Evolutionary conservation across 2,888 invertebrate genomes (phyloP), one percentile per base, ranked within the genome.

Genomic region (Aproaerema taeniolella): DNA sequence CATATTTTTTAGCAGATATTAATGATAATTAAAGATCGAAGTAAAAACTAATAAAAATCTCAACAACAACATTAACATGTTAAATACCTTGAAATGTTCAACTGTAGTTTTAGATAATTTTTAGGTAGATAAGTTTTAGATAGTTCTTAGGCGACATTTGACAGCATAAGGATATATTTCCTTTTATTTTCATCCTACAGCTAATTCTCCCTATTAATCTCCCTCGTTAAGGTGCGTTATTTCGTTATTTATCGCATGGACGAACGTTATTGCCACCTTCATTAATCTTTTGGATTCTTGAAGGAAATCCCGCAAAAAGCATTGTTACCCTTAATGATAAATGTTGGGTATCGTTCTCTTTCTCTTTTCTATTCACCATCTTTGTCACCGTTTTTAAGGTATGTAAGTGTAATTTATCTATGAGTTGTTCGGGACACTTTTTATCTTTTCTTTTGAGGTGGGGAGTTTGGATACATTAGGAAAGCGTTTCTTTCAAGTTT

Each of bases 241-340:
- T 78, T 78, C 60, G 76, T 80, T 81, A 81, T 81, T 78, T 81
- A 80, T 81, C 76, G 70, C 71, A 63, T 67, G 73, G 74, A 65
- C 67, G 63, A 61, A 51, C 72, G 69, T 75, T 81, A 80, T 81
- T 77, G 70, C 80, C 75, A 73, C 75, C 67, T 74, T 71, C 79
- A 81, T 81, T 81, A 78, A 81, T 82, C 80, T 80, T 71, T 60
- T 58, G 70, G 79, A 78, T 77, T 79, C 79, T 76, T 79, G 66
- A 75, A 76, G 78, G 71, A 75, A 79, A 80, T 79, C 77, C 71
- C 67, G 65, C 76, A 79, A 79, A 81, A 80, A 80, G 73, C 76
- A 76, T 82, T 80, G 78, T 76, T 77, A 68, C 70, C 67, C 69
- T 67, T 71, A 77, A 79, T 81, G 80, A 81, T 79, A 78, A 80